Evolutionary conservation across 2,888 invertebrate genomes (phyloP).

Genomic region (Epirrhoe tristata): DNA sequence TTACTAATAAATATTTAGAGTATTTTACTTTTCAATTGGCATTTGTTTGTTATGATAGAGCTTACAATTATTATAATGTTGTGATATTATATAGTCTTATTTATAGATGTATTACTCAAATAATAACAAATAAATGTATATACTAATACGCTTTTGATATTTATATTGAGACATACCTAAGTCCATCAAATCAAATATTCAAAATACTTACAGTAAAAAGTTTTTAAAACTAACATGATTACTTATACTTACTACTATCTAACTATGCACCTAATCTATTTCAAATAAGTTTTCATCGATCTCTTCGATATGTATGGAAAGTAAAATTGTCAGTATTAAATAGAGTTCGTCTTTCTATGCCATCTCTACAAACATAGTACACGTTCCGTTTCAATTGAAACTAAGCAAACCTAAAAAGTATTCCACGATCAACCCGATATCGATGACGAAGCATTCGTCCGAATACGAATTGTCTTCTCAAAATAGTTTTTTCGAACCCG

Average conservation of each 20-base stretch:
- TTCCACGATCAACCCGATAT: not conserved
- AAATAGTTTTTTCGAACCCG: not conserved
- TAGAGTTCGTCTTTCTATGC: not conserved
- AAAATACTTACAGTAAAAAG: too few species aligned
- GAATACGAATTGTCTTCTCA: slow-evolving; percentile 1
- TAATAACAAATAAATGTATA: too few species aligned
- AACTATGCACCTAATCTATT: not conserved
- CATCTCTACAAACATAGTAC: not conserved
- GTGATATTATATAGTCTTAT: too few species aligned
- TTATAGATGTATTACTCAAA: too few species aligned
- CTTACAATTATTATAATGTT: not conserved
- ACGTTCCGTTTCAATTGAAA: not conserved
- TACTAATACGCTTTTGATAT: too few species aligned
- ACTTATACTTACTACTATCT: not conserved
- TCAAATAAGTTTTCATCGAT: not conserved
- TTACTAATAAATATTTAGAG: slow-evolving; percentile 8
- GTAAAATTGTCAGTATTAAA: not conserved
- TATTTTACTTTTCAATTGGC: slow-evolving; percentile 7
- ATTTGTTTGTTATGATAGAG: slow-evolving; percentile 1
- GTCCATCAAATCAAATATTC: too few species aligned
- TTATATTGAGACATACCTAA: too few species aligned
- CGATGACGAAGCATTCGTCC: not conserved
- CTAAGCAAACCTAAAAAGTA: not conserved
- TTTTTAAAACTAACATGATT: not conserved
- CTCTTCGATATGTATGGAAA: not conserved